Base-by-base conservation (phyloP, 92 coral and sea anemone species). In the Epizoanthus stellaris region DNA sequence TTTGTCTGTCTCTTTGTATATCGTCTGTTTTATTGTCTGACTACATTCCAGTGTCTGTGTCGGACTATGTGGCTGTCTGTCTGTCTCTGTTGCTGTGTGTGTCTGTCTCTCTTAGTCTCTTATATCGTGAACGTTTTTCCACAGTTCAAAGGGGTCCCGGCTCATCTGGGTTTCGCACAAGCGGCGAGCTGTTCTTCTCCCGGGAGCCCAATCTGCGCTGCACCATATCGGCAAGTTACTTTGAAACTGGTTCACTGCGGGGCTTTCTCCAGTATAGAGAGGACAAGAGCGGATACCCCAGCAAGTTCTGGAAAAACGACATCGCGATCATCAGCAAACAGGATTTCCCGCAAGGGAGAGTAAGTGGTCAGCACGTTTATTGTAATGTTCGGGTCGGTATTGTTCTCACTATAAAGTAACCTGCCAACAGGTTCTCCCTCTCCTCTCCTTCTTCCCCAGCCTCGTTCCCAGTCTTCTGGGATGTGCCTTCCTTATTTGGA, bases 201-300 rank as follows among this genome's bases (percentile, higher is more conserved):
- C 67, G 80, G 43, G 67, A 75, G 65, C 80, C 80, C 25, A 75
- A 75, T 6, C 49, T 75, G 3, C 80, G 80, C 13, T 75, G 80
- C 80, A 75, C 80, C 21, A 75, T 75, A 19, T 75, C 80, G 0
- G 80, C 80, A 34, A 75, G 80, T 34, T 75, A 75, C 47, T 56
- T 57, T 56, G 80, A 75, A 25, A 75, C 80, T 0, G 80, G 80
- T 56, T 75, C 80, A 9, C 39, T 75, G 47, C 80, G 80, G 11
- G 80, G 67, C 36, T 75, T 75, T 36, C 80, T 75, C 45, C 80
- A 75, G n/a, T 54, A 75, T 66, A 75, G 80, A 75, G 80, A 75
- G 59, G 80, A 75, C 11, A 57, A 14, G 15, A 15, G 38, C 38
- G 67, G 80, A 13, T 75, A 54, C 34, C 80, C 80, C 40, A 75